A percentile compares a stretch with the other conserved stretches of the same genome.
Evolutionary conservation across 2,113 vertebrate species (phyloP).

Genomic region (Hystrix brachyura): DNA sequence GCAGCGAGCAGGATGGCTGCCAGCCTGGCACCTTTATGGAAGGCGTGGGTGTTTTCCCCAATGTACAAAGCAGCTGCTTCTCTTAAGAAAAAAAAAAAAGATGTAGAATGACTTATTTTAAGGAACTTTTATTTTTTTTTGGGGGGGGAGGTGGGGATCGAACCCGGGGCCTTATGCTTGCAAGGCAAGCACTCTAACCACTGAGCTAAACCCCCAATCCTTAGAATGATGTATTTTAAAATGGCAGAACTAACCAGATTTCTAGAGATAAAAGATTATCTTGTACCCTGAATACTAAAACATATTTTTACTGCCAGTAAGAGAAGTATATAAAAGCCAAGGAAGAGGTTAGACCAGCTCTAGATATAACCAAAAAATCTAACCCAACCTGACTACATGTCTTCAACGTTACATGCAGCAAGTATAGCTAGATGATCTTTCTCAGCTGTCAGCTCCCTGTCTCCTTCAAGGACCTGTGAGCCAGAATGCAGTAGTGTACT

Average conservation of each 20-base stretch:
- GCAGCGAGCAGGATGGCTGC: too few species aligned
- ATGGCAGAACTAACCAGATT: background rate
- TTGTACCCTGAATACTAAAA: background rate
- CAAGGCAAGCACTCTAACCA: too few species aligned
- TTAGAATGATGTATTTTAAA: background rate
- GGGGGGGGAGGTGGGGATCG: too few species aligned
- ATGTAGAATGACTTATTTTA: background rate
- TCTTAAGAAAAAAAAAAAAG: constrained; percentile 30
- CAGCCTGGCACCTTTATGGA: background rate
- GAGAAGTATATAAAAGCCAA: background rate
- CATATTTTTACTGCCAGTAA: background rate
- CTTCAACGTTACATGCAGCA: background rate
- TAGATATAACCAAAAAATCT: background rate
- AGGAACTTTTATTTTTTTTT: too few species aligned
- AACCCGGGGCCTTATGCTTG: too few species aligned
- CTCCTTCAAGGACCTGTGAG: background rate
- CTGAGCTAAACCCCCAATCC: too few species aligned
- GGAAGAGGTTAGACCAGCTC: background rate
- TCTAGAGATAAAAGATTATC: background rate
- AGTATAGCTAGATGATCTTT: background rate
- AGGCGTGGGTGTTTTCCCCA: background rate
- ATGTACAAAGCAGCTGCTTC: background rate
- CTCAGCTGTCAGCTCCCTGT: background rate
- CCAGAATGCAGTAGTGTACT: background rate
- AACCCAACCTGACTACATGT: background rate